A percentile compares a stretch with the other conserved stretches of the same genome.
Evolutionary conservation across 1,140 invertebrate species (phyloP).

Genomic region (Hyles vespertilio): DNA sequence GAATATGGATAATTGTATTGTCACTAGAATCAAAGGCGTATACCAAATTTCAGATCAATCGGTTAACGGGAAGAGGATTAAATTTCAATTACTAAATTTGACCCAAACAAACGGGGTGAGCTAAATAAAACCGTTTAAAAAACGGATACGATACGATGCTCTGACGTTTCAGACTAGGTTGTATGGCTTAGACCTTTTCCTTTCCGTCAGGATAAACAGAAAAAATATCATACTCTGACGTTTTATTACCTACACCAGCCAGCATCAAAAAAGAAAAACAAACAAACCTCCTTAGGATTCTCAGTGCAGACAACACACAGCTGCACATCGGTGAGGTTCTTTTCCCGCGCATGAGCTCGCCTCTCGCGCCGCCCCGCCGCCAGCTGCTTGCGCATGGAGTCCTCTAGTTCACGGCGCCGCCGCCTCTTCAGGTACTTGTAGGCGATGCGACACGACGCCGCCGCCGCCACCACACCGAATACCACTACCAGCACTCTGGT

Average conservation of each 20-base stretch:
- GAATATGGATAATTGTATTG: too few species aligned
- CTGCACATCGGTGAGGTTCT: constrained; percentile 80
- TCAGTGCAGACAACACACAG: constrained; percentile 85
- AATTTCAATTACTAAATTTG: too few species aligned
- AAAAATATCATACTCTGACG: too few species aligned
- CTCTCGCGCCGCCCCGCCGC: constrained; percentile 80
- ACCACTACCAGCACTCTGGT: constrained; percentile 79
- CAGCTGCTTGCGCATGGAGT: constrained; percentile 77
- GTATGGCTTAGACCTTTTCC: too few species aligned
- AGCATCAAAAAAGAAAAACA: not conserved
- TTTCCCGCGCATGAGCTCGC: constrained; percentile 78
- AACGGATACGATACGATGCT: too few species aligned
- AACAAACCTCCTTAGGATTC: constrained; percentile 82
- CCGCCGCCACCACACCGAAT: constrained; percentile 80
- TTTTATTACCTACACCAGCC: not conserved
- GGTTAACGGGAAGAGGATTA: too few species aligned
- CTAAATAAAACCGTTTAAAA: too few species aligned
- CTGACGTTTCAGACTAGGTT: too few species aligned
- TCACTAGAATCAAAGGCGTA: too few species aligned
- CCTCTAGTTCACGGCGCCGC: constrained; percentile 76
- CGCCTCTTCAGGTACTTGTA: constrained; percentile 79
- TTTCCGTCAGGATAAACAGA: too few species aligned
- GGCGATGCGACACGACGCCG: constrained; percentile 79
- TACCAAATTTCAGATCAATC: too few species aligned
- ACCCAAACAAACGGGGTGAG: too few species aligned